Evolutionary conservation across 2,113 vertebrate species (phyloP).

Genomic region (Phainopepla nitens): DNA sequence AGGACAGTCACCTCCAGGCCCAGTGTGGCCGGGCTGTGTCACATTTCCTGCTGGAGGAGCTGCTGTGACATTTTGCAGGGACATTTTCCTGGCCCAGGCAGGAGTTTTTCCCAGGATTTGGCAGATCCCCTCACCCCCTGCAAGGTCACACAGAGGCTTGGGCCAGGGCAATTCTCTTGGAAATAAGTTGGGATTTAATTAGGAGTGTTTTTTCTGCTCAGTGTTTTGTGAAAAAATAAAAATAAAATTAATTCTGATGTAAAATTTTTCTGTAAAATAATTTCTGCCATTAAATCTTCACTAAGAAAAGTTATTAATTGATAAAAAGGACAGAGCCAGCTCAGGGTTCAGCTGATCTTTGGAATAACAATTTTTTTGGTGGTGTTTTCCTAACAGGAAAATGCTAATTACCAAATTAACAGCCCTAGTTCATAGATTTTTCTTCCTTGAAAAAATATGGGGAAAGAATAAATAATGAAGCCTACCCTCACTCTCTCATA

Average conservation of each 20-base stretch:
- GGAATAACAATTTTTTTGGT: neutral
- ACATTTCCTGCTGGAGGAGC: too few species aligned
- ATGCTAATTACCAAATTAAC: neutral
- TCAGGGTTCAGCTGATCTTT: neutral
- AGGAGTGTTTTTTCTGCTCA: neutral
- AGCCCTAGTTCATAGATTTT: neutral
- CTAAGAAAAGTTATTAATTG: neutral
- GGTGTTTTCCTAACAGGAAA: neutral
- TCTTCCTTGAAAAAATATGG: neutral
- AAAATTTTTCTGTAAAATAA: neutral
- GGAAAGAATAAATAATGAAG: neutral
- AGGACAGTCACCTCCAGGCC: too few species aligned
- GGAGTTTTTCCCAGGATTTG: neutral
- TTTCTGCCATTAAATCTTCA: neutral
- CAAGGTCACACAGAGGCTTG: too few species aligned
- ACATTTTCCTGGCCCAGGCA: too few species aligned
- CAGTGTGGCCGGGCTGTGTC: too few species aligned
- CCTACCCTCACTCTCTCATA: too few species aligned
- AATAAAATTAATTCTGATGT: rapidly evolving
- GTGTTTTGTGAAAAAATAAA: neutral
- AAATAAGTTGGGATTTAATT: neutral
- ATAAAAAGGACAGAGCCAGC: neutral
- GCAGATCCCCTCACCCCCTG: neutral
- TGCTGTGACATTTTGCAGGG: too few species aligned
- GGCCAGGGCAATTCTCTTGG: neutral